Evolutionary conservation across 2,113 vertebrate genomes (phyloP), one percentile per base, ranked within the genome.

Genomic region (Dromiciops gliroides): DNA sequence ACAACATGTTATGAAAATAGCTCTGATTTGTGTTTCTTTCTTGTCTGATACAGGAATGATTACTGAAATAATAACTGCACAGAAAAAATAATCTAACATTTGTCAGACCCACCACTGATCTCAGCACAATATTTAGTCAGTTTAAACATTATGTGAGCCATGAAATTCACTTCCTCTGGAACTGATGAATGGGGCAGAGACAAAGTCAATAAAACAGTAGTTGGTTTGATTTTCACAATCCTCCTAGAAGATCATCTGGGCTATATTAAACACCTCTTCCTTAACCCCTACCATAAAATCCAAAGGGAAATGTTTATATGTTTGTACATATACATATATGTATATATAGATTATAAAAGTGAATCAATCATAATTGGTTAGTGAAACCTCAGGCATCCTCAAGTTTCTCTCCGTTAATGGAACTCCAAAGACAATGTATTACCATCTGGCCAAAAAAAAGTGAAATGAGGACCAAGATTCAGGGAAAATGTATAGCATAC

Each of bases 141-240:
- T 90, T 10, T 96, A 95, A 94, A 44, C 95, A 93, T 89, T 98
- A 91, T 96, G 94, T 98, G 96, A 95, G 93, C 95, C 95, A 60
- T 26, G 92, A 95, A 96, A 49, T 91, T 96, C 92, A 97, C 93
- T 94, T 96, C 44, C 2, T 3, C n/a, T 93, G 48, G 94, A 60
- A 94, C 94, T 98, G 96, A 96, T 97, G 97, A 97, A 96, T 7
- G 94, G 90, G 95, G 92, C 48, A 92, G 94, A 97, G 88, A 91
- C 48, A 94, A 96, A 97, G 53, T 97, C 56, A 97, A 92, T 47
- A 92, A 97, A 98, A 95, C 90, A 97, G 94, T 94, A 90, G 51
- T 67, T 95, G 95, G 95, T 92, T 91, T 95, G 90, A 96, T 97
- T 98, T 98, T 98, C 89, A 93, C 95, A 98, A 97, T 96, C 31